Evolutionary conservation across 2,113 vertebrate species (phyloP).

Genomic region (Redunca redunca): DNA sequence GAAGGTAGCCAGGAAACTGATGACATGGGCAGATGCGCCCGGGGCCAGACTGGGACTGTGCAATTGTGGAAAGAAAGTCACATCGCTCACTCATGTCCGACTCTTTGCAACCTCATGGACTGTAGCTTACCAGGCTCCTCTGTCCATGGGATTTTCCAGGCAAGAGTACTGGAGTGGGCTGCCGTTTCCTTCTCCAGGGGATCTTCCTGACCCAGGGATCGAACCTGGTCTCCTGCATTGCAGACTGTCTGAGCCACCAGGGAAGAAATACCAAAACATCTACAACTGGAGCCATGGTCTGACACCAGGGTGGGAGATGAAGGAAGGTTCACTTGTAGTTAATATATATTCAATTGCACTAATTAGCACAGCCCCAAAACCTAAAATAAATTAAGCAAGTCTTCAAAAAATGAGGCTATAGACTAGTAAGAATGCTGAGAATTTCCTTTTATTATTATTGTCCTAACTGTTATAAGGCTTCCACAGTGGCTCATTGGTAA

Average conservation of each 20-base stretch:
- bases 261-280: neutral
- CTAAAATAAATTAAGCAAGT: slow-evolving; percentile 42
- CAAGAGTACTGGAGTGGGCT: neutral
- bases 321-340: slow-evolving; percentile 27
- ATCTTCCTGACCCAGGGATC: neutral
- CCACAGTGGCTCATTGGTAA: neutral
- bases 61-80: neutral
- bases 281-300: rapidly evolving
- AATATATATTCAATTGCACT: slow-evolving; percentile 31
- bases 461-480: neutral
- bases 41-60: neutral
- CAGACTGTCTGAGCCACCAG: neutral
- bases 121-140: neutral
- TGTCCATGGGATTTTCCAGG: neutral
- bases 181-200: neutral
- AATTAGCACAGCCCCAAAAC: slow-evolving; percentile 44
- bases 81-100: neutral
- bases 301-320: neutral
- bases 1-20: neutral
- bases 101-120: neutral
- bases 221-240: neutral
- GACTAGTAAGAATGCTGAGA: neutral
- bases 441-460: neutral
- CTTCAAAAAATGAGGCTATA: neutral
- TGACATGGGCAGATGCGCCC: rapidly evolving